Evolutionary conservation across 2,113 vertebrate genomes (phyloP).

Genomic region (Microcebus tavaratra): DNA sequence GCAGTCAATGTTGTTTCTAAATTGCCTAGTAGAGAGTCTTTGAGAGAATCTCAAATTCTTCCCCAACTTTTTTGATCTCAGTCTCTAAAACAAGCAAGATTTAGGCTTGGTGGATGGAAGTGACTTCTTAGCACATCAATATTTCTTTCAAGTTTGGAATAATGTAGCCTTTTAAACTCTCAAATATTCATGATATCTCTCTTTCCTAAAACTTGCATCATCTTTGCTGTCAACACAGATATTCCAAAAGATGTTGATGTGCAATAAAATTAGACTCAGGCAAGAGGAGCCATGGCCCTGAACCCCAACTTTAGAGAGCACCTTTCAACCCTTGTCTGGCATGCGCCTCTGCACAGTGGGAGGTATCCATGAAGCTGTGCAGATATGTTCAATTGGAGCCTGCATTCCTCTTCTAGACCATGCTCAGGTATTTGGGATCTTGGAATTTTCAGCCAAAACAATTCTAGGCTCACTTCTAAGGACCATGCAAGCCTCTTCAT

Average conservation of each 20-base stretch:
- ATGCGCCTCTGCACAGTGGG: not conserved
- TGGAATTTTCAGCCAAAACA: not conserved
- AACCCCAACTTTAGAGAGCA: not conserved
- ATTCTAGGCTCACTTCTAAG: not conserved
- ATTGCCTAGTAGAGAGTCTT: not conserved
- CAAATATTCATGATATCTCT: not conserved
- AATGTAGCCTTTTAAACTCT: not conserved
- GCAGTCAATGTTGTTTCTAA: slow-evolving; percentile 41
- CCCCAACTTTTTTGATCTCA: not conserved
- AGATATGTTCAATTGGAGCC: not conserved
- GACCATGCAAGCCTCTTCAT: not conserved
- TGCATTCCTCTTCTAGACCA: not conserved
- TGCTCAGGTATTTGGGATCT: not conserved
- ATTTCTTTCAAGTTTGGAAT: not conserved
- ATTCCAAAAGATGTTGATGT: not conserved
- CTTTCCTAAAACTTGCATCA: not conserved
- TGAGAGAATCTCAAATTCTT: not conserved
- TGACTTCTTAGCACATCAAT: not conserved
- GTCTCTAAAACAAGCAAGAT: not conserved
- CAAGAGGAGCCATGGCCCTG: not conserved
- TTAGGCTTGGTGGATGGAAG: not conserved
- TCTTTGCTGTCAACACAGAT: not conserved
- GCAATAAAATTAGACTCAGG: not conserved
- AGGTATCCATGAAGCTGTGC: not conserved
- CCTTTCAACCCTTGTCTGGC: not conserved